Conservation (phyloP, 2,113 vertebrate genomes). For the Eurypyga helias region DNA sequence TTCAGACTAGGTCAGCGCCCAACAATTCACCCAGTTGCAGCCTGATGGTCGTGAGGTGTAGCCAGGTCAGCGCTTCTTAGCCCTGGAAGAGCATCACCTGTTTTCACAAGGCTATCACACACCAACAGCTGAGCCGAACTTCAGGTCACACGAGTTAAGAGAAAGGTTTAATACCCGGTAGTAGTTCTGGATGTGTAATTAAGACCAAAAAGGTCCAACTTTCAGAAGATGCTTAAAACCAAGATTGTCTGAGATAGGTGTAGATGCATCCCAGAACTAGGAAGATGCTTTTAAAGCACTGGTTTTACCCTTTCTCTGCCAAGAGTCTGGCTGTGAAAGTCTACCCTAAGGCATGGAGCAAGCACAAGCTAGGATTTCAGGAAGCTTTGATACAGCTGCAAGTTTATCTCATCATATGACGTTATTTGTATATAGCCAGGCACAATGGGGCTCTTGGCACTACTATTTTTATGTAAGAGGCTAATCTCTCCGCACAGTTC, state of each 20-base stretch:
- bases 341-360: not conserved
- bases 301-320: not conserved
- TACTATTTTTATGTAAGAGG: not conserved
- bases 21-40: not conserved
- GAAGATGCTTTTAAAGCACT: not conserved
- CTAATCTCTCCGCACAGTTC: not conserved
- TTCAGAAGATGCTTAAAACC: not conserved
- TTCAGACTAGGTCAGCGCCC: not conserved
- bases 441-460: not conserved
- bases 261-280: not conserved
- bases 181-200: not conserved
- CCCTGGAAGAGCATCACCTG: not conserved
- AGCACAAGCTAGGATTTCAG: not conserved
- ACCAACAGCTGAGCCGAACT: not conserved
- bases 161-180: not conserved
- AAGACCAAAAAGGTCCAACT: not conserved
- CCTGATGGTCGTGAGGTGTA: not conserved
- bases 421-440: not conserved
- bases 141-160: not conserved
- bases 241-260: not conserved
- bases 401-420: not conserved
- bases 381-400: not conserved
- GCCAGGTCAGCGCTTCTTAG: not conserved
- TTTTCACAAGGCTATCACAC: not conserved
- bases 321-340: not conserved